Conservation (phyloP, 2,888 invertebrate species). For the Tridacna gigas region DNA sequence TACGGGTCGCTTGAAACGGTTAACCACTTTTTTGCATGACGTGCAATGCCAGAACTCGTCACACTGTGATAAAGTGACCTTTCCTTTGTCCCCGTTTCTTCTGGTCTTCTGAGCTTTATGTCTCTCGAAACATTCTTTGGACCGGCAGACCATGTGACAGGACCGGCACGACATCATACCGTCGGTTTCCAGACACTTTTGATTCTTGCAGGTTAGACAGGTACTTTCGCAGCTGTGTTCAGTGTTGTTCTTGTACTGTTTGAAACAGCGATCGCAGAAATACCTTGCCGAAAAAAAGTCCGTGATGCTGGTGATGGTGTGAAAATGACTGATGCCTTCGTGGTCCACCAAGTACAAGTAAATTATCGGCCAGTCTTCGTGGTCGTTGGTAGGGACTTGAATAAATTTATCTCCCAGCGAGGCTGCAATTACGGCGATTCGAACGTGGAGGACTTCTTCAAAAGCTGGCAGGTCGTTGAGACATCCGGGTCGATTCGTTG, state of each 20-base stretch:
- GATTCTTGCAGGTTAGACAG: constrained; percentile 14
- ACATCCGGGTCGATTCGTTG: not conserved
- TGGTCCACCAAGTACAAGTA: constrained; percentile 35
- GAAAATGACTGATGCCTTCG: constrained; percentile 24
- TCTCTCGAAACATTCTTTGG: constrained; percentile 19
- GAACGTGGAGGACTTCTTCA: constrained; percentile 20
- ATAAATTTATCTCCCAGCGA: constrained; percentile 31
- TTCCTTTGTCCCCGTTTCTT: not conserved
- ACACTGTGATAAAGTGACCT: not conserved
- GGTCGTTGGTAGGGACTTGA: constrained; percentile 13
- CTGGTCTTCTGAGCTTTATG: not conserved
- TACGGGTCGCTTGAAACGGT: not conserved
- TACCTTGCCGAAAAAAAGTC: constrained; percentile 20
- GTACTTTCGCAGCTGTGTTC: constrained; percentile 24
- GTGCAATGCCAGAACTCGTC: constrained; percentile 18
- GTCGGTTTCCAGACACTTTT: constrained; percentile 11
- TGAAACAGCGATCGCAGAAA: constrained; percentile 36
- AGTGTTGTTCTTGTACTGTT: constrained; percentile 20
- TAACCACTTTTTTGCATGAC: constrained; percentile 21
- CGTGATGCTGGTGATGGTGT: constrained; percentile 25
- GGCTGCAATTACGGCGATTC: constrained; percentile 32
- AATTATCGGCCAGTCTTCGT: constrained; percentile 7
- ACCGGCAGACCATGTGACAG: constrained; percentile 26
- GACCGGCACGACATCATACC: not conserved
- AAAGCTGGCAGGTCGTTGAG: constrained; percentile 14